These are phyloP conservation scores for Sussaba pulchella DNA, from an alignment of 2,888 invertebrate species.

Conservation along the genomic window DNA sequence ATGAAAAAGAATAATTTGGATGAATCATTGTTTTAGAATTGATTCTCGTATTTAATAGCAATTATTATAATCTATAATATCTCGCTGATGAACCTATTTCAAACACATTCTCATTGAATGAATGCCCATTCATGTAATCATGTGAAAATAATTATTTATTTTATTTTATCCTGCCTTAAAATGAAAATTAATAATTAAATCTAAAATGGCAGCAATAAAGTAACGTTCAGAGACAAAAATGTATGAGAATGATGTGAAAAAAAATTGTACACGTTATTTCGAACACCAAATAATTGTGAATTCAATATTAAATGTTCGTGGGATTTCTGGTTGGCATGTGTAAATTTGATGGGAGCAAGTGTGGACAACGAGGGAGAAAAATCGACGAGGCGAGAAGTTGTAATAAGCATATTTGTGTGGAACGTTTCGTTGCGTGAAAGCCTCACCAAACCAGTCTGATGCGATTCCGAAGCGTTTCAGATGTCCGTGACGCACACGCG, in stretches of 20 bases:
- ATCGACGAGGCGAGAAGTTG: constrained; percentile 34
- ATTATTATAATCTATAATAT: too few species aligned
- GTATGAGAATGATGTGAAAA: constrained; percentile 10
- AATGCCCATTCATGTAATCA: too few species aligned
- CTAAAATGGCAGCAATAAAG: not conserved
- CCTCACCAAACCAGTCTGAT: constrained; percentile 61
- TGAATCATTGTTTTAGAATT: too few species aligned
- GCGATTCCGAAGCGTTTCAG: constrained; percentile 42
- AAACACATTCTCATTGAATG: too few species aligned
- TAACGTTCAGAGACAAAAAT: constrained; percentile 1
- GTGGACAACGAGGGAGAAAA: constrained; percentile 34
- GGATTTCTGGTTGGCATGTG: not conserved
- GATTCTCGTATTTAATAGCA: too few species aligned
- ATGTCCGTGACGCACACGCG: constrained; percentile 27
- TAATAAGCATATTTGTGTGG: constrained; percentile 54
- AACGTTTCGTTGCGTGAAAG: constrained; percentile 54
- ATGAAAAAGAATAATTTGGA: too few species aligned
- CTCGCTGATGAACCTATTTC: too few species aligned
- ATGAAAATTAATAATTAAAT: too few species aligned
- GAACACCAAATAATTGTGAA: constrained; percentile 23
- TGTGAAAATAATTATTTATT: too few species aligned
- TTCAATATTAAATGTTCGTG: constrained; percentile 6
- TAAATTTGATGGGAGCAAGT: constrained; percentile 38
- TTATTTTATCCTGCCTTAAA: too few species aligned
- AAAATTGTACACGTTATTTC: constrained; percentile 15